These are phyloP conservation scores for Cottoperca gobio DNA, from an alignment of 2,797 vertebrate species.

Conservation along the genomic window DNA sequence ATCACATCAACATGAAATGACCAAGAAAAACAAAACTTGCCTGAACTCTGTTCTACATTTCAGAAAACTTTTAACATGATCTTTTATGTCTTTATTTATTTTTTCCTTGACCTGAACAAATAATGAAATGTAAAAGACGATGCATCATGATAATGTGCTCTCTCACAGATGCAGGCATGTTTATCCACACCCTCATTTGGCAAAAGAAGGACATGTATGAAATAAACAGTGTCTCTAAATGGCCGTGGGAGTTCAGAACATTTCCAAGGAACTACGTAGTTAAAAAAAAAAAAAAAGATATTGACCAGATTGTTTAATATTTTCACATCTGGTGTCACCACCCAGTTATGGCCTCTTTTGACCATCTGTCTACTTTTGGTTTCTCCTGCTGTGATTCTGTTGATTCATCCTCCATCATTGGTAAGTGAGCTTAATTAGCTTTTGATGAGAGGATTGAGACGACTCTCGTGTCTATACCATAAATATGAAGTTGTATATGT, in stretches of 20 bases:
- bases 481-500: neutral
- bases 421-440: neutral
- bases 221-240: neutral
- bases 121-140: neutral
- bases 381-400: neutral
- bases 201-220: neutral
- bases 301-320: constrained; percentile 31
- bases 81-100: neutral
- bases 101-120: neutral
- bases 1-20: neutral
- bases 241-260: constrained; percentile 6
- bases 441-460: neutral
- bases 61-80: neutral
- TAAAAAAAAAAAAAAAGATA: too few relatives aligned
- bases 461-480: neutral
- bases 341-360: constrained; percentile 19
- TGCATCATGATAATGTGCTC: neutral
- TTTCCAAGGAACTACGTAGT: constrained; percentile 7
- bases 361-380: neutral
- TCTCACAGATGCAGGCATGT: neutral
- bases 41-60: neutral
- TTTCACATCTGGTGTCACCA: constrained; percentile 40
- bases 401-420: neutral
- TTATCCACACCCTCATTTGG: constrained; percentile 39
- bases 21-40: neutral